Base-by-base conservation (phyloP, 2,113 vertebrate genomes). In the Prinia subflava region DNA sequence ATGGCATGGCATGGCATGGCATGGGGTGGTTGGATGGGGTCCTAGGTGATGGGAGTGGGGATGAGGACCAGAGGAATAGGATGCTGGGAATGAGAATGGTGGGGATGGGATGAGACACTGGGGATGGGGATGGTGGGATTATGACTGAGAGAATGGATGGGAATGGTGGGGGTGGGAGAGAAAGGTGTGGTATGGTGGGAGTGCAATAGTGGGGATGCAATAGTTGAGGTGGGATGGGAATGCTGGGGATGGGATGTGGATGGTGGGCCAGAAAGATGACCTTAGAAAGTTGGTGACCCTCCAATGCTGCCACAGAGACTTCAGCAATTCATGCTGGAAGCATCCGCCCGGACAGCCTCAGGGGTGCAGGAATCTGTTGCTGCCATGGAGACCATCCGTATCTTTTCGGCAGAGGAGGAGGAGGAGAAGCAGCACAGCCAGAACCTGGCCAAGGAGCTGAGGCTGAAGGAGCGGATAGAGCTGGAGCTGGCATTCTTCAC, bases 301-400 rank as follows among this genome's bases (percentile, higher is more conserved):
- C 23, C 0, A 0, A 8, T 60, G 53, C 16, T 8, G 4, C 69
- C 39, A 7, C 70, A 89, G 78, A n/a, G 47, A 2, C 78, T 89
- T 17, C 87, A 89, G n/a, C 30, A 5, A 27, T 47, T 62, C 62
- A 68, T 83, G 87, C 1, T 83, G 78, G 70, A 89, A 41, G 78
- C 78, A 13, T n/a, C 78, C 0, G 70, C 70, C 41, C 47, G 8
- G 24, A 83, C 87, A 1, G 39, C 20, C n/a, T 18, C 62, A 0
- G 78, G 53, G 0, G 62, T 89, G 62, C 78, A 89, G 70, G 87
- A 89, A 68, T 89, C 70, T 2, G 46, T 89, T 0, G 78, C 62
- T 0, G 62, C 78, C 30, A 47, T 89, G 0, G 70, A 89, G 20
- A 76, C 78, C 1, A 76, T 89, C 62, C 70, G n/a, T 1, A 27